Evolutionary conservation across 2,797 vertebrate genomes (phyloP), one percentile per base, ranked within the genome.

Genomic region (Phalloptychus januarius): DNA sequence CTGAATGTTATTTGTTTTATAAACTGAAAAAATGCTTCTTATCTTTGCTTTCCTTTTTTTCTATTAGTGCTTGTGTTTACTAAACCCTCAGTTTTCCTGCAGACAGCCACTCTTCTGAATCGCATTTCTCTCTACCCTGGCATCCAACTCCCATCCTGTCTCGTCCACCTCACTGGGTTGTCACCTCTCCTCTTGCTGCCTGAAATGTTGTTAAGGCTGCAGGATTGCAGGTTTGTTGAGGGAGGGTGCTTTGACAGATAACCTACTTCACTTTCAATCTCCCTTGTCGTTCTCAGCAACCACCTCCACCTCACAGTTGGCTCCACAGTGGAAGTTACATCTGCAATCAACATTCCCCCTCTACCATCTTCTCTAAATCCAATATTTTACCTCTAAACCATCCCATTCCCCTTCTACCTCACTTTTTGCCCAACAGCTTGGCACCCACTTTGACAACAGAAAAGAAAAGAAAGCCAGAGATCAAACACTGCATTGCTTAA

Each of bases 221-320:
- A 31, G 75, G 71, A 75, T 69, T 81, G 79, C 77, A 78, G 71
- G 72, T 78, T 80, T 79, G 71, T 76, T 20, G 75, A 79, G 78
- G 79, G 74, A 81, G 78, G 85, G 85, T 82, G 71, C 56, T 79
- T 85, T 86, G 83, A 87, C 79, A 89, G 83, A 91, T 87, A 83
- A 84, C 82, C 87, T 80, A 72, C 71, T 75, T 74, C 79, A 76
- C 74, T 85, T 84, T 82, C 79, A 86, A 76, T 88, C 86, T 72
- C 52, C 72, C 79, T 71, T 75, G 82, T 82, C 76, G 81, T 71
- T 81, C 78, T 82, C 72, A 75, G 46, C 74, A 81, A 89, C 81
- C 28, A 40, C 80, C 78, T 79, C 45, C 54, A 87, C 84, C 83
- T 90, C 79, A 74, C 28, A 50, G 77, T 31, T 75, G 77, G 81